These are phyloP conservation scores for Amniataba percoides DNA, from an alignment of 2,797 vertebrate genomes.

Conservation along the genomic window DNA sequence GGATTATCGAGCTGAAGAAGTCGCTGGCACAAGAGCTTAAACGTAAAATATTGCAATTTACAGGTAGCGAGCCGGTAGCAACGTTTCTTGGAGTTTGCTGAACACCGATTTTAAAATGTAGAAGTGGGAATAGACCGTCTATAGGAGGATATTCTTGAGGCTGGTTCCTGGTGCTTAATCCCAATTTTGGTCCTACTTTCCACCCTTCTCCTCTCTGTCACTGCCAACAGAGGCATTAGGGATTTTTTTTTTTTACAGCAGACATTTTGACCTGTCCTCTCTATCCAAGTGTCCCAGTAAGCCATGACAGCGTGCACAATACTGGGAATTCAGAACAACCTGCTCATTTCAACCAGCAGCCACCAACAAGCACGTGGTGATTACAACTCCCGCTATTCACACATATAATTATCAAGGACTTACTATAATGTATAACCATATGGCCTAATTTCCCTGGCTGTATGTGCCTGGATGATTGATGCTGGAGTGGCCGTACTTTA, in stretches of 20 bases:
- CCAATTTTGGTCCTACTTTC: conserved; percentile 23
- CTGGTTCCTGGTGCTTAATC: conserved; percentile 3
- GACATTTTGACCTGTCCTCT: conserved; percentile 14
- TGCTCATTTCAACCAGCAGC: too few species aligned
- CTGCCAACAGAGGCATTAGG: background rate
- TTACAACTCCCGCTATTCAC: background rate
- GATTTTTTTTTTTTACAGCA: background rate
- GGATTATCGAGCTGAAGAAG: background rate
- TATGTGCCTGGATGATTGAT: conserved; percentile 58
- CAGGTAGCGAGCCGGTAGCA: background rate
- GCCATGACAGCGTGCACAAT: conserved; percentile 1
- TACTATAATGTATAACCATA: conserved; percentile 24
- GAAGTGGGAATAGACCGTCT: background rate
- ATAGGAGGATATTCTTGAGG: background rate
- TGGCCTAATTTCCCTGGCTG: conserved; percentile 53
- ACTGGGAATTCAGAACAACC: background rate
- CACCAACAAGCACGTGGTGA: too few species aligned
- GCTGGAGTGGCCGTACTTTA: conserved; percentile 37
- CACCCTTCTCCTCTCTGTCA: conserved; percentile 2
- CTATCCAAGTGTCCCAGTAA: conserved; percentile 9
- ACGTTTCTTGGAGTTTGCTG: background rate
- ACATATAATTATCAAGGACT: conserved; percentile 28
- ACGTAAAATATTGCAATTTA: background rate
- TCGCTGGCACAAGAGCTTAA: background rate
- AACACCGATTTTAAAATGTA: conserved; percentile 3